These are phyloP conservation scores for Geopemphigus sp. DNA, from an alignment of 1,140 invertebrate genomes.

Conservation along the genomic window DNA sequence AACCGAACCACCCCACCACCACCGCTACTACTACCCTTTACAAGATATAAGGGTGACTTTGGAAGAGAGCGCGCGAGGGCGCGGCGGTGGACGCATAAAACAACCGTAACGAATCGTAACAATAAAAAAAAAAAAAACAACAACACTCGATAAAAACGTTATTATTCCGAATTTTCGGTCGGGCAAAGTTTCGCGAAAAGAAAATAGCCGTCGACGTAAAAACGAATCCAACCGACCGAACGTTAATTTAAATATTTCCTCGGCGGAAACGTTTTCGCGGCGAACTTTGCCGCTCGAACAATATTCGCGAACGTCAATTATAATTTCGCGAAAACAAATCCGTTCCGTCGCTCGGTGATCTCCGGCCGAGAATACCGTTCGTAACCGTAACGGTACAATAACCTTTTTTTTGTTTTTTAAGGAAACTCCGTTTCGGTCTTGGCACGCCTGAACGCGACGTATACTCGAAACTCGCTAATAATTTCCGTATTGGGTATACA, in stretches of 20 bases:
- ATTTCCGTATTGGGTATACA: too few relatives aligned
- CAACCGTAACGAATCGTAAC: background rate
- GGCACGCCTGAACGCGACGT: too few relatives aligned
- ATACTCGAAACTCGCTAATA: too few relatives aligned
- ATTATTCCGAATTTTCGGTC: background rate
- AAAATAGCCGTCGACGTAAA: background rate
- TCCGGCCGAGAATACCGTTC: too few relatives aligned
- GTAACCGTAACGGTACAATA: too few relatives aligned
- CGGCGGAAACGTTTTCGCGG: background rate
- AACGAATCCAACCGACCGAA: background rate
- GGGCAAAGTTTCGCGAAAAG: background rate
- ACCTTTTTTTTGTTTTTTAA: too few relatives aligned
- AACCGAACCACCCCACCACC: slow-evolving; percentile 4
- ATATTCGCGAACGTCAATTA: too few relatives aligned
- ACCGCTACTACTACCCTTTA: slow-evolving; percentile 4
- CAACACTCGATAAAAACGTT: background rate
- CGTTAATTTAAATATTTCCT: background rate
- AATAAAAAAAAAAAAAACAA: too few relatives aligned
- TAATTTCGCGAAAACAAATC: too few relatives aligned
- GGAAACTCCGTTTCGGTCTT: too few relatives aligned
- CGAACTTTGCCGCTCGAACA: too few relatives aligned
- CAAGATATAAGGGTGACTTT: slow-evolving; percentile 19
- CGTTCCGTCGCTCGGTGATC: too few relatives aligned
- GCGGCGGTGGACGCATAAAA: background rate
- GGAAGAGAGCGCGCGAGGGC: background rate